phyloP scores from a whole-genome alignment of 2,113 vertebrate genomes.

The Cyanistes caeruleus region DNA sequence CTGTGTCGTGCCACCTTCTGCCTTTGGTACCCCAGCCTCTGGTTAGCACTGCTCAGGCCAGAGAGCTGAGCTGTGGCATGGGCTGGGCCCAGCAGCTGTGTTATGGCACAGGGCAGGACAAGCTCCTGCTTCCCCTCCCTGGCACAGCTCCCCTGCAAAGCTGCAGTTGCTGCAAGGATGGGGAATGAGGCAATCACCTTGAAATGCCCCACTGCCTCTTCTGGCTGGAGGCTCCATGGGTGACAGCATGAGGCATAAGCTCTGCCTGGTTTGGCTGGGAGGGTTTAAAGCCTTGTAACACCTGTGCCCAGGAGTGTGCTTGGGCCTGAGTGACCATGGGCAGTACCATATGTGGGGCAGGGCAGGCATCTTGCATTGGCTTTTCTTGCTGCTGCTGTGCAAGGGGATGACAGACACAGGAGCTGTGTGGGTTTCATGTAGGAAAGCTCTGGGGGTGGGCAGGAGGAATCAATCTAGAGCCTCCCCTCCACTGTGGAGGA shows the following conservation, averaged over 20 bases:
- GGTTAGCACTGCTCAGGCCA: neutral
- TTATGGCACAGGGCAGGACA: neutral
- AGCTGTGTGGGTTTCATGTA: neutral
- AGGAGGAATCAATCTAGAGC: neutral
- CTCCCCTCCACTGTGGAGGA: accelerated
- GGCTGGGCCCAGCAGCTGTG: neutral
- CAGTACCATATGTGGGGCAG: accelerated
- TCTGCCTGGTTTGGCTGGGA: neutral
- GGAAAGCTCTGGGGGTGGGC: neutral
- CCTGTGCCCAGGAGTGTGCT: accelerated
- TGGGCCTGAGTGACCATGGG: accelerated
- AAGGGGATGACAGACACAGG: neutral
- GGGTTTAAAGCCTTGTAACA: neutral
- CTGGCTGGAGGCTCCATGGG: neutral
- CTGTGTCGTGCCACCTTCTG: neutral
- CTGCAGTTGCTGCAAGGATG: neutral
- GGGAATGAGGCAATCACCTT: accelerated
- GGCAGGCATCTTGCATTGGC: accelerated
- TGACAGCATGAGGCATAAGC: accelerated
- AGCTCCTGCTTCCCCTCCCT: neutral
- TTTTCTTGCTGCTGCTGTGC: neutral
- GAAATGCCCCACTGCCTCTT: neutral
- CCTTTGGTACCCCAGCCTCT: neutral
- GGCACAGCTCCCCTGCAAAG: accelerated
- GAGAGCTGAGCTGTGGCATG: neutral